Evolutionary conservation across 2,888 invertebrate genomes (phyloP).

Genomic region (Isoperla grammatica): DNA sequence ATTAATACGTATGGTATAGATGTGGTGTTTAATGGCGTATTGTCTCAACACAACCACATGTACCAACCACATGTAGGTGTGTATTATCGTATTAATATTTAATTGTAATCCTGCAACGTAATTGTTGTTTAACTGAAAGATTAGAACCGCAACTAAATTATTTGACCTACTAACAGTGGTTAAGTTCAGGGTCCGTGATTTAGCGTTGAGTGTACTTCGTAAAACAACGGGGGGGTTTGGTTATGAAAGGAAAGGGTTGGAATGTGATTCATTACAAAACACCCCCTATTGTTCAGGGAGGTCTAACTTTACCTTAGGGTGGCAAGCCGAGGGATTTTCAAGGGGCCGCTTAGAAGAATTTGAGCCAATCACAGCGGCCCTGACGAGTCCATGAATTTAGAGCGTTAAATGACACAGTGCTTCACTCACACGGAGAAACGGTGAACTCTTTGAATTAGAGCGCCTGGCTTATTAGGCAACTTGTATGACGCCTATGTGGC

Average conservation of each 20-base stretch:
- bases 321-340: not conserved
- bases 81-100: too few relatives aligned
- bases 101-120: too few relatives aligned
- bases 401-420: constrained; percentile 14
- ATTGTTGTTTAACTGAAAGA: too few relatives aligned
- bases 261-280: constrained; percentile 22
- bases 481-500: constrained; percentile 1
- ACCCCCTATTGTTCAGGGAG: constrained; percentile 16
- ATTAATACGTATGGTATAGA: too few relatives aligned
- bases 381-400: not conserved
- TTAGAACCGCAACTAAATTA: too few relatives aligned
- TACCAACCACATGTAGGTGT: too few relatives aligned
- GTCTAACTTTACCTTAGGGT: constrained; percentile 17
- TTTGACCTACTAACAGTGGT: too few relatives aligned
- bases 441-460: constrained; percentile 6
- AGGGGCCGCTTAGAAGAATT: constrained; percentile 5
- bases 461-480: constrained; percentile 13
- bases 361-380: constrained; percentile 1
- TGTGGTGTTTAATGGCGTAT: too few relatives aligned
- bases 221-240: not conserved
- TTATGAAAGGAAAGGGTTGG: constrained; percentile 16
- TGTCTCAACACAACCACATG: too few relatives aligned
- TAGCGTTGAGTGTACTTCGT: not conserved
- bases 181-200: too few relatives aligned
- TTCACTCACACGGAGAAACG: constrained; percentile 11